Base-by-base conservation (phyloP, 2,888 invertebrate genomes). In the Gymnosoma rotundatum region DNA sequence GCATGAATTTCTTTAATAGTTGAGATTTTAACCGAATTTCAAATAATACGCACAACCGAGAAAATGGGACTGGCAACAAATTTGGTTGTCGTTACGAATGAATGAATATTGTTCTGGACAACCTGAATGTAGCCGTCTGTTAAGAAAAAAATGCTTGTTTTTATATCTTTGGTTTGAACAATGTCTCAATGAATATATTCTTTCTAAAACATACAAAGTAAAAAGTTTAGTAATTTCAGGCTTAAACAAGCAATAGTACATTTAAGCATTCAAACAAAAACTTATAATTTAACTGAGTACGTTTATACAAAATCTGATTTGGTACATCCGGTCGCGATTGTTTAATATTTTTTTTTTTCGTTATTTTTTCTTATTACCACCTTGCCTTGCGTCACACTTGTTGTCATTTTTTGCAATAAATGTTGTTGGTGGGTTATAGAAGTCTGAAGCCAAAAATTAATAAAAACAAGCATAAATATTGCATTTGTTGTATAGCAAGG, bases 261-360 rank as follows among this genome's bases (percentile, higher is more conserved):
- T 67, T 38, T 50, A 36, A 16, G 42, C 18, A 20, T 48, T 56
- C 36, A 56, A 64, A 50, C 56, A 58, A 73, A 78, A 52, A 72
- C 42, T 20, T 66, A 45, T 69, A 69, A 78, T 78, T 63, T 21
- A 72, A 60, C 50, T 66, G 38, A 66, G 18, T 72, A 72, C 64
- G 50, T 83, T 83, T 61, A 60, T 58, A 90, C 87, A 90, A 90
- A 91, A 91, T 91, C 91, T 90, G 91, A 91, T 91, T 90, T 91
- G 90, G 90, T 88, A 91, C 91, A 91, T 91, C 91, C 91, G 91
- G 91, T 91, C 90, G 91, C 90, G 90, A 90, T 90, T 90, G 91
- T 81, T 80, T 64, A 61, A 20, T 56, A 72, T 52, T 78, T 56
- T 58, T 25, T 16, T 60, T 50, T 60, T 64, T 60, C 16, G 56